A percentile compares a stretch with the other conserved stretches of the same genome.
Evolutionary conservation across 2,113 vertebrate species (phyloP).

Genomic region (Phodopus roborovskii): DNA sequence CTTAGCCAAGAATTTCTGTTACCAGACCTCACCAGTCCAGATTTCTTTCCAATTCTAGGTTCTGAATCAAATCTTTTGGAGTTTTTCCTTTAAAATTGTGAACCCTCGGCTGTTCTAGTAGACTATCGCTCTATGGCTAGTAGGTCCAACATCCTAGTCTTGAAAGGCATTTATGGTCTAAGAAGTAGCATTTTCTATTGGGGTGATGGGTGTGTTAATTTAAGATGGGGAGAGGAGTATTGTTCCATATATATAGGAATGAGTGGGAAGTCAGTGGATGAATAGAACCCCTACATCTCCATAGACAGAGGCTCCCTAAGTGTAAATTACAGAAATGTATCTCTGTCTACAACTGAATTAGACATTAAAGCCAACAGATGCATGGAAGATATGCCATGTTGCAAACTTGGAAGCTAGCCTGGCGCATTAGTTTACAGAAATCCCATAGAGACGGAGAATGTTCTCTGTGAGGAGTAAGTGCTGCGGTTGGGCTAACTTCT

Average conservation of each 20-base stretch:
- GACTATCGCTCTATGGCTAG: background rate
- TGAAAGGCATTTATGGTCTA: background rate
- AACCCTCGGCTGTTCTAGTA: background rate
- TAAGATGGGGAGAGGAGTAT: background rate
- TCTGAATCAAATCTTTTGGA: slow-evolving; percentile 22
- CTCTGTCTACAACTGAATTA: background rate
- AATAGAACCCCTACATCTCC: background rate
- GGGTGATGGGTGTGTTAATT: background rate
- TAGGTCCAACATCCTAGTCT: background rate
- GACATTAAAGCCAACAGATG: slow-evolving; percentile 29
- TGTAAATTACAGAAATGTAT: slow-evolving; percentile 1
- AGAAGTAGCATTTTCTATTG: background rate
- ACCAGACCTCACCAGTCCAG: background rate
- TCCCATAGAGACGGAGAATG: background rate
- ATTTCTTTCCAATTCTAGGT: slow-evolving; percentile 15
- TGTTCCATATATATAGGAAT: background rate
- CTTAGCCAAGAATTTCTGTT: slow-evolving; percentile 14
- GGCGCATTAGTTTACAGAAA: slow-evolving; percentile 29
- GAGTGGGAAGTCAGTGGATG: background rate
- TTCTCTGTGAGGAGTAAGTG: background rate
- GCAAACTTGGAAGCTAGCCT: slow-evolving; percentile 30
- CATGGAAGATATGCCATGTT: slow-evolving; percentile 35
- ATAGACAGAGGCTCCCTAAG: background rate
- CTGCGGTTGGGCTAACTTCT: background rate
- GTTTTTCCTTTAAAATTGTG: slow-evolving; percentile 8